Evolutionary conservation across 2,888 invertebrate species (phyloP), one percentile per base, ranked within the genome.

Genomic region (Endotricha flammealis): DNA sequence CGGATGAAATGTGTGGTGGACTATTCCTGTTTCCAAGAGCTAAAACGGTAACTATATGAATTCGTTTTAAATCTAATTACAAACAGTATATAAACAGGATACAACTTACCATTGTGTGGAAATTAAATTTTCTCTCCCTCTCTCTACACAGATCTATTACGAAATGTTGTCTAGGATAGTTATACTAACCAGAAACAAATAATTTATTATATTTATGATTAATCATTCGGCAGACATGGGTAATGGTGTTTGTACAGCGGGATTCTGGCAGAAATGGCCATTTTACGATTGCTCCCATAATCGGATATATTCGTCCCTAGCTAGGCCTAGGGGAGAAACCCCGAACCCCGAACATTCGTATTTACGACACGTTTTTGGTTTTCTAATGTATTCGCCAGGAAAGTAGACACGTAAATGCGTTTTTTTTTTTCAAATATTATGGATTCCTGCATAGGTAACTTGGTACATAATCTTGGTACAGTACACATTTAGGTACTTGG

Each of bases 101-200:
- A n/a, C n/a, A n/a, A n/a, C n/a, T n/a, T n/a, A n/a, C n/a, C n/a
- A n/a, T n/a, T n/a, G n/a, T n/a, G n/a, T n/a, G n/a, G n/a, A n/a
- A n/a, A n/a, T n/a, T n/a, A n/a, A n/a, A n/a, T n/a, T n/a, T n/a
- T n/a, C n/a, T n/a, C n/a, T n/a, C n/a, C n/a, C n/a, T n/a, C n/a
- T n/a, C n/a, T n/a, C n/a, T n/a, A n/a, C n/a, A n/a, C n/a, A n/a
- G n/a, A n/a, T n/a, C n/a, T n/a, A n/a, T n/a, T n/a, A n/a, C n/a
- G n/a, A n/a, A n/a, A n/a, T n/a, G n/a, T n/a, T n/a, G n/a, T n/a
- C 2, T 2, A 20, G 20, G 20, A 20, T 20, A 20, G 20, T 20
- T 24, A 35, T 25, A 44, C 44, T 48, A 47, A 50, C 35, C 20
- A 7, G 20, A 20, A 20, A 20, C 20, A 20, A n/a, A 20, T 20